Evolutionary conservation across 2,888 invertebrate genomes (phyloP).

Genomic region (Hymenopus coronatus): DNA sequence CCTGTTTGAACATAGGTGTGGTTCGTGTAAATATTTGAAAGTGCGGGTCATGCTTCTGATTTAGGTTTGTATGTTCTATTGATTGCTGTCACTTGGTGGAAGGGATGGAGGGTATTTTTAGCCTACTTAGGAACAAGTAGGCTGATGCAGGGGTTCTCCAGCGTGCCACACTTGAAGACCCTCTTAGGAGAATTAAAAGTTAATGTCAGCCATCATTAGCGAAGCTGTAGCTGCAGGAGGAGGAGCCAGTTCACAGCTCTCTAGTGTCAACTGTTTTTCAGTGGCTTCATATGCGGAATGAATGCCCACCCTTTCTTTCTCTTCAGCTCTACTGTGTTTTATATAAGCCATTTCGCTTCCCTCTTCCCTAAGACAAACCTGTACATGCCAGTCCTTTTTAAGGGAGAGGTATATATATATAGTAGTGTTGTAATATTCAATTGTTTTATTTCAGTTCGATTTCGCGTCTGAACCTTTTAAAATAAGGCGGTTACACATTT

Average conservation of each 20-base stretch:
- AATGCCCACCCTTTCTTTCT: not conserved
- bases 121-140: not conserved
- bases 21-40: not conserved
- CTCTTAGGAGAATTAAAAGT: not conserved
- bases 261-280: not conserved
- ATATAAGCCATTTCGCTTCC: too few species aligned
- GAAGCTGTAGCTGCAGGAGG: not conserved
- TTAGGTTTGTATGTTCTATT: not conserved
- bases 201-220: not conserved
- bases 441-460: too few species aligned
- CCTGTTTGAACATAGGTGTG: not conserved
- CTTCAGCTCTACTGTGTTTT: not conserved
- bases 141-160: not conserved
- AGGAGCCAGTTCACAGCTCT: not conserved
- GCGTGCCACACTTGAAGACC: not conserved
- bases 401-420: too few species aligned
- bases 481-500: too few species aligned
- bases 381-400: too few species aligned
- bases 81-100: not conserved
- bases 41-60: not conserved
- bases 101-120: not conserved
- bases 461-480: too few species aligned
- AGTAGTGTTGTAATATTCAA: too few species aligned
- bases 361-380: too few species aligned
- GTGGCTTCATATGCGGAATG: not conserved